Base-by-base conservation (phyloP, 2,797 vertebrate genomes). In the Protosalanx chinensis region DNA sequence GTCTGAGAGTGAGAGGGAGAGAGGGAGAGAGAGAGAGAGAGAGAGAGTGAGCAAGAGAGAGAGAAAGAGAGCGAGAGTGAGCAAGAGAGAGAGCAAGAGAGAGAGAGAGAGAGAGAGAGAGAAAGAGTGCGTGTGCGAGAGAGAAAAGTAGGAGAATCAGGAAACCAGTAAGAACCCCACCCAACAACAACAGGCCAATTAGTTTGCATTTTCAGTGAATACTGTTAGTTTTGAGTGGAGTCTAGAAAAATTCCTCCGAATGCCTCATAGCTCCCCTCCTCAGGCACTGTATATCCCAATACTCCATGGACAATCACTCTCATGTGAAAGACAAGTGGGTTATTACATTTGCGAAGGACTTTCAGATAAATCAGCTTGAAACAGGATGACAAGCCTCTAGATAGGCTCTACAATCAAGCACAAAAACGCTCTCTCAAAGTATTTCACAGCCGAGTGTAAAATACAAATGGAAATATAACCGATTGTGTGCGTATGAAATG, bases 381-480 rank as follows among this genome's bases (percentile, higher is more conserved):
- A 35, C 32, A 65, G 37, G 51, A 41, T 29, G 51, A 27, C 33
- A 66, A 51, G 13, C 13, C 15, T 13, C 27, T n/a, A 6, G 67
- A 12, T 30, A 7, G 15, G 64, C 30, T 57, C 32, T 67, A 76
- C 37, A 74, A 71, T 72, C 35, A 57, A 75, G 51, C 70, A 59
- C 51, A 59, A 64, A 57, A 53, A 29, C 32, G 57, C 60, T 18
- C 35, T 6, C 13, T 57, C 30, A 70, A 73, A 75, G 70, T 27
- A 27, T 27, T 27, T 71, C 71, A 72, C n/a, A n/a, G 27, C 64
- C 51, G 53, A 73, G 53, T 37, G 67, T 15, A 20, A 64, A 69
- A 71, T 65, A 79, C 64, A 76, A 75, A 66, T 62, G 46, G 41
- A 62, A 73, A 62, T 63, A 35, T 30, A 63, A 33, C 71, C 67